Evolutionary conservation across 2,113 vertebrate genomes (phyloP), one percentile per base, ranked within the genome.

Genomic region (Bujurquina vittata): DNA sequence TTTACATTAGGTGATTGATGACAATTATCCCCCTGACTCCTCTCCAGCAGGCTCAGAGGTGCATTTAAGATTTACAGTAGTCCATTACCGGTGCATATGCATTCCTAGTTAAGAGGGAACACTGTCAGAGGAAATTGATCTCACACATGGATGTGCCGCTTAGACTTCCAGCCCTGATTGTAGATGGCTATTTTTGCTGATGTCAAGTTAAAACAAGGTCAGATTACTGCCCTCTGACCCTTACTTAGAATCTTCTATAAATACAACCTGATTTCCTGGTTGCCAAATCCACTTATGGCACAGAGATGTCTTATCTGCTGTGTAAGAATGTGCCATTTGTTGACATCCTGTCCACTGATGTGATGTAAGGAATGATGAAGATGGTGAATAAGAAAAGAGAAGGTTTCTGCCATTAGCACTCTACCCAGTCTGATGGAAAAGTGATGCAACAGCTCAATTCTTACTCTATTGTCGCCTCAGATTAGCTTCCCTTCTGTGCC

Each of bases 201-300:
- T 83, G 80, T 84, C 61, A 65, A 58, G 49, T 77, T 83, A 83
- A 87, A 92, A 82, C 26, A 40, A 72, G 74, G 57, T 40, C 79
- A 86, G 87, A 89, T 92, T 80, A 86, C 86, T 59, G 61, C 84
- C 40, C 77, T 74, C 52, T 84, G 31, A 80, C 62, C 52, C 73
- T 90, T 59, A 76, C 69, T 46, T 80, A 90, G 90, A 80, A 60
- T 49, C 75, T 77, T 87, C 80, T 91, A 84, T 90, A 91, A 93
- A 93, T 94, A 93, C 63, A 78, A 59, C 58, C 61, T 3, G 2
- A 61, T 85, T 85, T 84, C 83, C 91, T 84, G 46, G 78, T 83
- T 79, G 62, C 83, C 84, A 90, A 93, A 94, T 92, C 91, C 90
- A 89, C 87, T 94, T 89, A 92, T 5, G 69, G 20, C 65, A 20